Evolutionary conservation across 1,140 invertebrate genomes (phyloP).

Genomic region (Babylonia areolata): DNA sequence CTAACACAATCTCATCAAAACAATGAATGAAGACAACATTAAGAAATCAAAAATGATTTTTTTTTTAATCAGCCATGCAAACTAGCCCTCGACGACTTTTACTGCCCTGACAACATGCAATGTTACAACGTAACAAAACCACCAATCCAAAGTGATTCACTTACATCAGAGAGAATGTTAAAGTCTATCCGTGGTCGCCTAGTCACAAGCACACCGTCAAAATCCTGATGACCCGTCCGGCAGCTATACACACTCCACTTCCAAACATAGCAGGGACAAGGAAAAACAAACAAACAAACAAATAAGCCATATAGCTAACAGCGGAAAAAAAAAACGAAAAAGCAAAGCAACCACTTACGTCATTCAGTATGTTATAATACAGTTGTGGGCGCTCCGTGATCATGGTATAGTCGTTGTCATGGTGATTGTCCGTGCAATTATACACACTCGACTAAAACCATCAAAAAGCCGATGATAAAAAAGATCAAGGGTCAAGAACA

Average conservation of each 20-base stretch:
- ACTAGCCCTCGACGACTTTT: no score
- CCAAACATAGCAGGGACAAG: background rate
- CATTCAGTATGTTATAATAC: background rate
- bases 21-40: no score
- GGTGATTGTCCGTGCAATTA: slow-evolving; percentile 36
- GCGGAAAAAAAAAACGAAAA: background rate
- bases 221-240: slow-evolving; percentile 30
- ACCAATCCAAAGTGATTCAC: background rate
- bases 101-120: background rate
- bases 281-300: background rate
- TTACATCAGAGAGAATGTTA: background rate
- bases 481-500: no score
- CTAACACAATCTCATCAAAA: no score
- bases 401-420: slow-evolving; percentile 31
- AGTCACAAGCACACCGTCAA: slow-evolving; percentile 25
- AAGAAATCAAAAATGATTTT: no score
- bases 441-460: slow-evolving; percentile 32
- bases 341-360: slow-evolving; percentile 6
- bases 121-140: background rate
- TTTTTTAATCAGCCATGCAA: no score
- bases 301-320: no score
- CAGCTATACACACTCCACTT: slow-evolving; percentile 80
- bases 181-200: slow-evolving; percentile 2
- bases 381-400: slow-evolving; percentile 19
- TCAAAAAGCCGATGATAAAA: no score